Evolutionary conservation across 2,888 invertebrate genomes (phyloP).

Genomic region (Tachina fera): DNA sequence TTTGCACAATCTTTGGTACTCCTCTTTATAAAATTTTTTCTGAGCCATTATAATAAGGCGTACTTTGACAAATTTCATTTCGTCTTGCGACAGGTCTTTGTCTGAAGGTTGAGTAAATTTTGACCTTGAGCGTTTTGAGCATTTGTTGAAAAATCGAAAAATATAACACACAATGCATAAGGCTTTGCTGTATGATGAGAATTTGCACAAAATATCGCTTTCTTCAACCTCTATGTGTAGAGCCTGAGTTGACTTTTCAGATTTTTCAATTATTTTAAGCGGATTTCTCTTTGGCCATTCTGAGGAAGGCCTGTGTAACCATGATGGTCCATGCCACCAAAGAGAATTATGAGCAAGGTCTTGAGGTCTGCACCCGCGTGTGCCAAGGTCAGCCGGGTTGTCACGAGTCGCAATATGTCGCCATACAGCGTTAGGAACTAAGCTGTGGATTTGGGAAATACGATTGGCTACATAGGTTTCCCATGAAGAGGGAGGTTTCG

Average conservation of each 20-base stretch:
- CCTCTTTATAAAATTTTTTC: not conserved
- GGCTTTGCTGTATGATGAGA: not conserved
- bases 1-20: not conserved
- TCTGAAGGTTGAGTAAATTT: not conserved
- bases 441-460: not conserved
- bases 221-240: not conserved
- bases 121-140: not conserved
- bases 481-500: not conserved
- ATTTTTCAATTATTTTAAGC: not conserved
- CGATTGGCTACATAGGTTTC: not conserved
- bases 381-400: no score
- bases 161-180: not conserved
- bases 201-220: not conserved
- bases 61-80: not conserved
- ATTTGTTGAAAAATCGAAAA: no score
- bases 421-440: no score
- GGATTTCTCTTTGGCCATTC: not conserved
- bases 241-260: not conserved
- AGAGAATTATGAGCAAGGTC: no score
- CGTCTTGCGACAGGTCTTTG: not conserved
- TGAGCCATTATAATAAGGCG: not conserved
- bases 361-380: no score
- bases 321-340: no score
- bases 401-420: no score
- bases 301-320: no score